Evolutionary conservation across 2,797 vertebrate genomes (phyloP).

Genomic region (Pangasius macronema): DNA sequence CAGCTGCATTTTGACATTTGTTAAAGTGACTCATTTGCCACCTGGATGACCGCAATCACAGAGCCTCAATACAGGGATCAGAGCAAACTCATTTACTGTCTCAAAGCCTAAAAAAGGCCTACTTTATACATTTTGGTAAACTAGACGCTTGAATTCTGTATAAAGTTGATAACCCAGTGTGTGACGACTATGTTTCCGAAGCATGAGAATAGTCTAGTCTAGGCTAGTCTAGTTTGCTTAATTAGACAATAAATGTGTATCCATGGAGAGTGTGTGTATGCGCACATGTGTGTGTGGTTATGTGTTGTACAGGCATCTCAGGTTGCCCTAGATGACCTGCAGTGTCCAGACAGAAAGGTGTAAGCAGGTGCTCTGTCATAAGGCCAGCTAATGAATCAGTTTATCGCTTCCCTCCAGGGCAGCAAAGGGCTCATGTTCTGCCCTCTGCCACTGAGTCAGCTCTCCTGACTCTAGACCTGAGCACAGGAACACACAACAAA

Average conservation of each 20-base stretch:
- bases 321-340: constrained; percentile 44
- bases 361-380: constrained; percentile 51
- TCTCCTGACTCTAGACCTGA: constrained; percentile 49
- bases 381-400: constrained; percentile 53
- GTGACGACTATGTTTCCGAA: not conserved
- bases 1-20: constrained; percentile 54
- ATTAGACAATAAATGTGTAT: not conserved
- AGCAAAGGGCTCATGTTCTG: constrained; percentile 43
- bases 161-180: not conserved
- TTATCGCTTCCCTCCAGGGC: constrained; percentile 52
- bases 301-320: constrained; percentile 7
- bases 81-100: constrained; percentile 12
- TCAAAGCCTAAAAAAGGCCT: constrained; percentile 5
- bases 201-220: not conserved
- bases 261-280: not conserved
- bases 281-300: not conserved
- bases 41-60: constrained; percentile 39
- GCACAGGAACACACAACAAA: constrained; percentile 10
- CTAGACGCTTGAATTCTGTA: not conserved
- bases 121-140: constrained; percentile 10
- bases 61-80: not conserved
- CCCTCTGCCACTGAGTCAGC: constrained; percentile 47
- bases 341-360: constrained; percentile 42
- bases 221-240: constrained; percentile 3
- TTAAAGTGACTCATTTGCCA: constrained; percentile 49